Percentiles rank a stretch among this genome's conserved stretches.
Evolutionary conservation across 1,140 invertebrate species (phyloP).

Genomic region (Drosophila kepulauana): DNA sequence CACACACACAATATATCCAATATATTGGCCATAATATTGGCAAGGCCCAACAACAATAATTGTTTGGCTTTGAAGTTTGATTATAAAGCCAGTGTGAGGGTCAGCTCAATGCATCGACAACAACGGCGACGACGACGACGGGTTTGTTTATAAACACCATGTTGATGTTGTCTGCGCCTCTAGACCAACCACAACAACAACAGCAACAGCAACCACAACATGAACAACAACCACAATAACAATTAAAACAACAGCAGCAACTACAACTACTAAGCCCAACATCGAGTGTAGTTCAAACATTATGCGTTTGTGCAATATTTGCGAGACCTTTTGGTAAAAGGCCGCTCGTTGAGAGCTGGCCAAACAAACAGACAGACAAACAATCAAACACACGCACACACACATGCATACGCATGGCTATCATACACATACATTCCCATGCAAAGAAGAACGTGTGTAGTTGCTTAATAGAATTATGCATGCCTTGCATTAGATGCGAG

Average conservation of each 20-base stretch:
- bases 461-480: conserved; percentile 49
- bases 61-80: conserved; percentile 77
- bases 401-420: neutral
- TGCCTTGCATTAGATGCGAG: conserved; percentile 24
- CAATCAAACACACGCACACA: conserved; percentile 8
- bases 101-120: conserved; percentile 42
- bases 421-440: conserved; percentile 4
- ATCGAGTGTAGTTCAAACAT: conserved; percentile 69
- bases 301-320: conserved; percentile 73
- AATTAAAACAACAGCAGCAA: conserved; percentile 4
- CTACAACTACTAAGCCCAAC: conserved; percentile 22
- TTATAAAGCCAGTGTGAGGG: conserved; percentile 73
- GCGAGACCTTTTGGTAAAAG: conserved; percentile 56
- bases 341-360: conserved; percentile 54
- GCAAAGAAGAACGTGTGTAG: conserved; percentile 52
- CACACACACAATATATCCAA: neutral
- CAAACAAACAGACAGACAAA: conserved; percentile 52
- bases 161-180: conserved; percentile 28
- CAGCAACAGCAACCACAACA: conserved; percentile 4
- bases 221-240: conserved; percentile 7
- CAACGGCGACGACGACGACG: neutral
- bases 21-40: conserved; percentile 42
- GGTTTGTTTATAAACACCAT: conserved; percentile 25
- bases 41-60: conserved; percentile 63
- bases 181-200: conserved; percentile 31